Evolutionary conservation across 2,888 invertebrate species (phyloP).

Genomic region (Ornithoptera alexandrae): DNA sequence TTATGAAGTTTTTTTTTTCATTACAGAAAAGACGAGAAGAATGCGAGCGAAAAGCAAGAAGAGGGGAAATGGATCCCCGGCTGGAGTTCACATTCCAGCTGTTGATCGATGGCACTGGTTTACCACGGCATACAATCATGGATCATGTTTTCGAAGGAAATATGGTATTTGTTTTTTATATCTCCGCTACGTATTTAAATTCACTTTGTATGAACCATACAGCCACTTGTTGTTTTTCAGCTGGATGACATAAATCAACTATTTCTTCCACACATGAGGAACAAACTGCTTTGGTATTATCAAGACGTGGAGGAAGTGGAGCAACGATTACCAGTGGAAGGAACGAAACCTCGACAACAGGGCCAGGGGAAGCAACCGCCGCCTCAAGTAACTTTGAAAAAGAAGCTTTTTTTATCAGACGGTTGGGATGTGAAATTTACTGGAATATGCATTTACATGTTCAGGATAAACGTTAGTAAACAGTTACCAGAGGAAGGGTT

Average conservation of each 20-base stretch:
- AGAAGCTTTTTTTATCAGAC: constrained; percentile 91
- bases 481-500: constrained; percentile 96
- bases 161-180: constrained; percentile 79
- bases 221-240: constrained; percentile 58
- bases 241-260: constrained; percentile 93
- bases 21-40: constrained; percentile 87
- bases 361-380: constrained; percentile 71
- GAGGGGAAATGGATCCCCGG: constrained; percentile 95
- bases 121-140: constrained; percentile 92
- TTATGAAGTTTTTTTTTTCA: constrained; percentile 2
- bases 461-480: constrained; percentile 89
- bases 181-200: background rate
- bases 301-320: constrained; percentile 90
- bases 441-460: constrained; percentile 92
- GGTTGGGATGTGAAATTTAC: constrained; percentile 90
- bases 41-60: constrained; percentile 93
- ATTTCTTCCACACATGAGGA: constrained; percentile 91
- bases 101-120: constrained; percentile 89
- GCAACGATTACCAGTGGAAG: constrained; percentile 67
- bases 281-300: constrained; percentile 93
- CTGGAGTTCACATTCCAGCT: constrained; percentile 94
- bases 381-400: constrained; percentile 79
- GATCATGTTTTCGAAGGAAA: constrained; percentile 94
- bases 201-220: background rate
- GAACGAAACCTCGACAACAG: constrained; percentile 68